phyloP scores from a whole-genome alignment of 2,888 invertebrate species.

The Philereme transversata region DNA sequence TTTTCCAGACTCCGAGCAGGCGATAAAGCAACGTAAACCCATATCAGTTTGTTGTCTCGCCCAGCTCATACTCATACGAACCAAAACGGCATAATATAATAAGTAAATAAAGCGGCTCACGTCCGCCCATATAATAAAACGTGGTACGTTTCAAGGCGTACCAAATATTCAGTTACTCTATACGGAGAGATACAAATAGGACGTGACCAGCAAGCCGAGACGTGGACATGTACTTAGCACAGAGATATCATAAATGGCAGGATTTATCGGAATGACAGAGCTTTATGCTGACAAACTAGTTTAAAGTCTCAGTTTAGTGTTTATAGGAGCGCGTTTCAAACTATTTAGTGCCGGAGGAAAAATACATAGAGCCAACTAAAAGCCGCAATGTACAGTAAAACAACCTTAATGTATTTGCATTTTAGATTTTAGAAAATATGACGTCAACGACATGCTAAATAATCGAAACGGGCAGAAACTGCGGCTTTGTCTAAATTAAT shows the following conservation, averaged over 20 bases:
- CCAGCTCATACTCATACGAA: slow-evolving; percentile 28
- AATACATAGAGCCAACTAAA: too few species aligned
- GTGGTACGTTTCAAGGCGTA: slow-evolving; percentile 60
- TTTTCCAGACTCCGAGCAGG: neutral
- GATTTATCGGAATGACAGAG: slow-evolving; percentile 25
- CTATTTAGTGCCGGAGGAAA: too few species aligned
- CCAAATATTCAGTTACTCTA: slow-evolving; percentile 72
- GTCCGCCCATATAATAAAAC: slow-evolving; percentile 64
- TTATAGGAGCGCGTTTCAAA: too few species aligned
- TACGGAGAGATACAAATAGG: slow-evolving; percentile 53
- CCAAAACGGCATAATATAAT: slow-evolving; percentile 41
- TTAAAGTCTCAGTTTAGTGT: neutral
- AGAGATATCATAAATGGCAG: slow-evolving; percentile 46
- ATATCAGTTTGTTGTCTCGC: slow-evolving; percentile 17
- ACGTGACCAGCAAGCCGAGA: slow-evolving; percentile 60
- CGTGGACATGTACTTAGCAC: slow-evolving; percentile 51
- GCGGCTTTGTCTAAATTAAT: too few species aligned
- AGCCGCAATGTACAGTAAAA: too few species aligned
- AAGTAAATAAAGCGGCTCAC: slow-evolving; percentile 62
- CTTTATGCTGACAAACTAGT: slow-evolving; percentile 9
- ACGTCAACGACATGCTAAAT: too few species aligned
- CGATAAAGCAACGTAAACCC: slow-evolving; percentile 14
- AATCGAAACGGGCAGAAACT: too few species aligned
- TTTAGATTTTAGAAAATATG: too few species aligned
- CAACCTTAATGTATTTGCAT: too few species aligned